A percentile compares a stretch with the other conserved stretches of the same genome.
Evolutionary conservation across 2,113 vertebrate genomes (phyloP).

Genomic region (Lagopus leucura): DNA sequence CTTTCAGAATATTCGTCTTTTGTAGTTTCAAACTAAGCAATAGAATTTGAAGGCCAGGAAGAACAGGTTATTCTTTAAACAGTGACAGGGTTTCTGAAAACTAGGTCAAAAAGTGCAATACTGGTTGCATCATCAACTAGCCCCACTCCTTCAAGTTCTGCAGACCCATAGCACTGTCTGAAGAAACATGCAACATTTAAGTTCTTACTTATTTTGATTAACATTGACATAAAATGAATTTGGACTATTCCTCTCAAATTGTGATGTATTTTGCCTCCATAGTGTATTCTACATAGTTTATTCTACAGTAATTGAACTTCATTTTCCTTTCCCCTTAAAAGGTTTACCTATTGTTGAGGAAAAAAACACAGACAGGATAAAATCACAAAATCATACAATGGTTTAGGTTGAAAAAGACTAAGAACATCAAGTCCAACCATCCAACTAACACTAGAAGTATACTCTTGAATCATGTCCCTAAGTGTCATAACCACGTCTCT

Average conservation of each 20-base stretch:
- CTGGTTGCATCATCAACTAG: neutral
- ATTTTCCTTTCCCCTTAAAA: neutral
- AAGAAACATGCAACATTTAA: neutral
- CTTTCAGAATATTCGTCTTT: conserved; percentile 33
- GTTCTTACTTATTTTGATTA: neutral
- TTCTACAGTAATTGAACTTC: neutral
- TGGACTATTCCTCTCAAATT: neutral
- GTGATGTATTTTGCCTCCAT: neutral
- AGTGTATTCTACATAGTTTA: neutral
- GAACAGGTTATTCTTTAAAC: neutral
- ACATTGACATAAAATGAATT: neutral
- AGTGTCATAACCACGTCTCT: neutral
- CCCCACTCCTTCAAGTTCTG: neutral
- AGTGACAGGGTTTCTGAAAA: conserved; percentile 21
- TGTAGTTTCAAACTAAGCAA: conserved; percentile 11
- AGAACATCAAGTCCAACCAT: neutral
- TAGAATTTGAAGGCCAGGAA: neutral
- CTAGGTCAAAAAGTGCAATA: neutral
- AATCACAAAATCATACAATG: neutral
- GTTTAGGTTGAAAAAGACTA: neutral
- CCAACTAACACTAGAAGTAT: neutral
- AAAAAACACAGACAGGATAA: neutral
- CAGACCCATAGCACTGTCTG: neutral
- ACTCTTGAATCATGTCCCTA: neutral
- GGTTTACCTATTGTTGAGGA: neutral